Conservation (phyloP, 1,140 invertebrate genomes). For the Cyphomyrmex costatus region DNA sequence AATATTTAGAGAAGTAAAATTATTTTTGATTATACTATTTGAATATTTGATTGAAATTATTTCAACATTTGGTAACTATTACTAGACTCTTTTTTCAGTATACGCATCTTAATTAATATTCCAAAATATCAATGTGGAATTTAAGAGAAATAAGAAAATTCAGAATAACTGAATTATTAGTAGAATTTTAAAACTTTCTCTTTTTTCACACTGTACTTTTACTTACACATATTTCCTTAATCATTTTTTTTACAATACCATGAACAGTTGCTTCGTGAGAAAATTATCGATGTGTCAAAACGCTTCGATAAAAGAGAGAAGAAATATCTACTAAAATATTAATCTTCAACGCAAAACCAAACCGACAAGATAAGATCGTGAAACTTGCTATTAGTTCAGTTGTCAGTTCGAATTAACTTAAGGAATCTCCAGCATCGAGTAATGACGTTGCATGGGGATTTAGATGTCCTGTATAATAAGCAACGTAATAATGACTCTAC, state of each 20-base stretch:
- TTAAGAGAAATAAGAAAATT: too few relatives aligned
- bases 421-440: conserved; percentile 31
- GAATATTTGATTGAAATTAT: too few relatives aligned
- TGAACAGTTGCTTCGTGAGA: neutral
- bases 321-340: conserved; percentile 4
- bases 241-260: neutral
- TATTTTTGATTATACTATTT: too few relatives aligned
- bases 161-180: neutral
- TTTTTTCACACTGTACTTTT: neutral
- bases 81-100: too few relatives aligned
- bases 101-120: conserved; percentile 1
- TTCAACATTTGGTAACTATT: too few relatives aligned
- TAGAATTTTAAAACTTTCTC: neutral
- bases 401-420: conserved; percentile 41
- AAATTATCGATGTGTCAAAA: neutral
- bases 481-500: conserved; percentile 22
- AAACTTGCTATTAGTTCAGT: neutral
- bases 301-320: neutral
- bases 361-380: neutral
- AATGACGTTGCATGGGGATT: conserved; percentile 43
- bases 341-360: conserved; percentile 14
- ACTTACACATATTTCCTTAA: neutral
- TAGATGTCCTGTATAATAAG: conserved; percentile 37
- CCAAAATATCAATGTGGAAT: neutral
- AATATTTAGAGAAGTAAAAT: too few relatives aligned